Percentiles rank a stretch among this genome's conserved stretches.
These are phyloP conservation scores for Pogonomyrmex californicus DNA, from an alignment of 1,140 invertebrate species.

Conservation along the genomic window DNA sequence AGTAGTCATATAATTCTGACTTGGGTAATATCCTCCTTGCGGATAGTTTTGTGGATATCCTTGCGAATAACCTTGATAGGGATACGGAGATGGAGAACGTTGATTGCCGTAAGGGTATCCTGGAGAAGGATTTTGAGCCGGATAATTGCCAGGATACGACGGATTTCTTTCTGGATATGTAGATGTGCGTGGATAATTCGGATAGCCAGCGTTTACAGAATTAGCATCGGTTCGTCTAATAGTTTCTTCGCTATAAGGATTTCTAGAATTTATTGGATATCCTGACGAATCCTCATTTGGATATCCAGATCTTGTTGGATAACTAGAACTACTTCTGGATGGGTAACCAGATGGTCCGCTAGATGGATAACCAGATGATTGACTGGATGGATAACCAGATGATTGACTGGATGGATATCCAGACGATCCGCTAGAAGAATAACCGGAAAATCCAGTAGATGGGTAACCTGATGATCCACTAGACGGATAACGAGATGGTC, in stretches of 20 bases:
- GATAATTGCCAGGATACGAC: background rate
- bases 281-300: constrained; percentile 28
- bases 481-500: constrained; percentile 67
- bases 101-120: constrained; percentile 65
- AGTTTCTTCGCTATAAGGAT: constrained; percentile 60
- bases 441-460: constrained; percentile 23
- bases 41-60: constrained; percentile 69
- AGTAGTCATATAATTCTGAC: constrained; percentile 59
- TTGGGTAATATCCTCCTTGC: constrained; percentile 63
- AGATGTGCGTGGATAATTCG: constrained; percentile 32
- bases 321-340: constrained; percentile 67
- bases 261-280: constrained; percentile 69
- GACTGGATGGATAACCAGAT: constrained; percentile 46
- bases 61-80: constrained; percentile 61
- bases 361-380: constrained; percentile 69
- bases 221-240: constrained; percentile 60
- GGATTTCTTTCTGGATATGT: constrained; percentile 41
- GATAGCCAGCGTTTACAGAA: constrained; percentile 72
- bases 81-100: constrained; percentile 53
- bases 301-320: constrained; percentile 58
- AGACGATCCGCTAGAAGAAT: constrained; percentile 53
- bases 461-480: constrained; percentile 70
- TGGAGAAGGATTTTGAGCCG: constrained; percentile 19
- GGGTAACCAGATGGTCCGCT: constrained; percentile 66
- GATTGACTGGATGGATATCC: constrained; percentile 56